Evolutionary conservation across 2,113 vertebrate genomes (phyloP), one percentile per base, ranked within the genome.

Genomic region (Eulacestoma nigropectus): DNA sequence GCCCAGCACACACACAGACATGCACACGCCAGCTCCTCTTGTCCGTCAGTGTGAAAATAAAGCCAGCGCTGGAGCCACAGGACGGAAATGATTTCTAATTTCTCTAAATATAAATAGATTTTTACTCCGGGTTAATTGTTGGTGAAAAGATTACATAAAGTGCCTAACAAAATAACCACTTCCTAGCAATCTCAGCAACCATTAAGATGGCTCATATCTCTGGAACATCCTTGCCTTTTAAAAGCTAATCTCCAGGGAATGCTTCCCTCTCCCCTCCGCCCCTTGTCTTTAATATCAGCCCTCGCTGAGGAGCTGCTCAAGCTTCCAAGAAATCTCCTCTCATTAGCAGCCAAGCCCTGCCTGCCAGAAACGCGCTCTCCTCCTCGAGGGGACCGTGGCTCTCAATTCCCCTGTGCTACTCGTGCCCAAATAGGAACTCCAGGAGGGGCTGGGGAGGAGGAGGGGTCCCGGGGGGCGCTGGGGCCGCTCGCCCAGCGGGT

Each of bases 1-100:
- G 50, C 57, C 56, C 44, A 70, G 80, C 37, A 55, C 69, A 35
- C 68, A 52, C 44, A 32, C 32, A 35, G 64, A 32, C 79, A 23
- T 8, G 42, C 92, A 42, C 73, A 17, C 12, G 1, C 93, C 76
- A 91, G 65, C 67, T 83, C 85, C 70, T 89, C 91, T 87, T 63
- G 91, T 93, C 94, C 55, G 4, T 75, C 96, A 91, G 94, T n/a
- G 69, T 90, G 87, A 95, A 89, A 93, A 93, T 94, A 93, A 93
- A 96, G 74, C 84, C 90, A 85, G 6, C 2, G 6, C 63, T 87
- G 76, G 76, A 89, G 91, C 82, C 93, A 76, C 90, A 90, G 79
- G 92, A 92, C 81, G 93, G 91, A 95, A 95, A 93, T 91, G 46
- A 96, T 97, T 95, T 92, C 96, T 97, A 96, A 96, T 94, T 84